Percentiles rank a stretch among this genome's conserved stretches.
Conservation (phyloP, 1,140 invertebrate species). For the Macrocentrus cingulum region DNA sequence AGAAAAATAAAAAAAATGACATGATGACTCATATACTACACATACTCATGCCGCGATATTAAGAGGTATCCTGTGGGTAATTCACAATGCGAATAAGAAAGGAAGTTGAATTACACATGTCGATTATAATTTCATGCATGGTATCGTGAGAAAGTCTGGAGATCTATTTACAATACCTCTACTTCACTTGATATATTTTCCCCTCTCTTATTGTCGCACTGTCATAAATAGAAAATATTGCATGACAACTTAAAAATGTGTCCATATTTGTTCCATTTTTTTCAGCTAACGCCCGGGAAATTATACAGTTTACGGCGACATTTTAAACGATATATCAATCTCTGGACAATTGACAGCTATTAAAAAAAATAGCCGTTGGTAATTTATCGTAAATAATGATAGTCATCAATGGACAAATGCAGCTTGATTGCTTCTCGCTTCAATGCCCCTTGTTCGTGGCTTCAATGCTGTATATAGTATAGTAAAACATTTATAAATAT, state of each 20-base stretch:
- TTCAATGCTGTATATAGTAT: too few species aligned
- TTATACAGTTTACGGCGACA: too few species aligned
- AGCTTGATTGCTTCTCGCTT: too few species aligned
- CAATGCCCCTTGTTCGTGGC: too few species aligned
- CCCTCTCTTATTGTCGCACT: background rate
- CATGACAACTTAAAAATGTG: background rate
- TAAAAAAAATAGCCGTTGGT: background rate
- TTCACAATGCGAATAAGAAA: background rate
- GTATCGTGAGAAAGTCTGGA: constrained; percentile 45
- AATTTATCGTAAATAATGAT: too few species aligned
- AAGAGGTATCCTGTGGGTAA: too few species aligned
- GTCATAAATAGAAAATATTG: constrained; percentile 3
- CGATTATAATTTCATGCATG: constrained; percentile 50
- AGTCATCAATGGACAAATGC: too few species aligned
- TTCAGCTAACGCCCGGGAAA: too few species aligned
- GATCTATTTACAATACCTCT: background rate
- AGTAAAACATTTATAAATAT: too few species aligned
- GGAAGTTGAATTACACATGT: constrained; percentile 16
- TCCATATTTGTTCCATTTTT: background rate
- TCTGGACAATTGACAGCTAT: background rate
- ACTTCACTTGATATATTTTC: background rate
- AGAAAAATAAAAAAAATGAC: too few species aligned
- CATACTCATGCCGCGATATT: constrained; percentile 15
- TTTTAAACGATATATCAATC: too few species aligned
- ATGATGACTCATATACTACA: too few species aligned